phyloP scores from a whole-genome alignment of 1,140 invertebrate species.

The Zophobas morio region DNA sequence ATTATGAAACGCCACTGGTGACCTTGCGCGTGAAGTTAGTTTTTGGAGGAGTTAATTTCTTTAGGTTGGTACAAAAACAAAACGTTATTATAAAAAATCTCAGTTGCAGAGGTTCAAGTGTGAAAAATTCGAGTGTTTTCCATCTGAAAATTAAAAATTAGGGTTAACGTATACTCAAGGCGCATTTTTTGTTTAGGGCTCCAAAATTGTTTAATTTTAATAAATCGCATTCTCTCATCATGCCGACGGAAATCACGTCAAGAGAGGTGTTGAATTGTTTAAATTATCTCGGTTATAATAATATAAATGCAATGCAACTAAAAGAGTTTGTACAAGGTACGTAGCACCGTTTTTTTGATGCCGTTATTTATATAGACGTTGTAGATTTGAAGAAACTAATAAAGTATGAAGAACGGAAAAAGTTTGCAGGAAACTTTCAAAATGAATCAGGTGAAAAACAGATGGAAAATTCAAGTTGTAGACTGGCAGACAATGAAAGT shows the following conservation, averaged over 20 bases:
- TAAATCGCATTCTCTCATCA: slow-evolving; percentile 24
- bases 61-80: too few relatives aligned
- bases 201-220: too few relatives aligned
- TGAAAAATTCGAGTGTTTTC: too few relatives aligned
- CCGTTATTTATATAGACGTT: slow-evolving; percentile 52
- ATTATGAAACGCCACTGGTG: too few relatives aligned
- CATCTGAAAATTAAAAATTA: too few relatives aligned
- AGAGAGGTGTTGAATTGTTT: slow-evolving; percentile 69
- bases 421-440: slow-evolving; percentile 35
- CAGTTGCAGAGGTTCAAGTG: too few relatives aligned
- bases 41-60: too few relatives aligned
- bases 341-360: slow-evolving; percentile 33
- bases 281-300: slow-evolving; percentile 70
- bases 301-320: slow-evolving; percentile 69
- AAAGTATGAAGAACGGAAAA: slow-evolving; percentile 68
- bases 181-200: too few relatives aligned
- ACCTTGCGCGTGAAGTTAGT: too few relatives aligned
- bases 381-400: slow-evolving; percentile 74
- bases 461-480: background rate
- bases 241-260: slow-evolving; percentile 66
- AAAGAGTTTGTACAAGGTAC: slow-evolving; percentile 71
- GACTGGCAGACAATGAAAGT: background rate
- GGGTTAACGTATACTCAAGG: too few relatives aligned
- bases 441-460: background rate
- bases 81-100: too few relatives aligned